phyloP scores from a whole-genome alignment of 2,888 invertebrate genomes.

The Lithophane semibrunnea region DNA sequence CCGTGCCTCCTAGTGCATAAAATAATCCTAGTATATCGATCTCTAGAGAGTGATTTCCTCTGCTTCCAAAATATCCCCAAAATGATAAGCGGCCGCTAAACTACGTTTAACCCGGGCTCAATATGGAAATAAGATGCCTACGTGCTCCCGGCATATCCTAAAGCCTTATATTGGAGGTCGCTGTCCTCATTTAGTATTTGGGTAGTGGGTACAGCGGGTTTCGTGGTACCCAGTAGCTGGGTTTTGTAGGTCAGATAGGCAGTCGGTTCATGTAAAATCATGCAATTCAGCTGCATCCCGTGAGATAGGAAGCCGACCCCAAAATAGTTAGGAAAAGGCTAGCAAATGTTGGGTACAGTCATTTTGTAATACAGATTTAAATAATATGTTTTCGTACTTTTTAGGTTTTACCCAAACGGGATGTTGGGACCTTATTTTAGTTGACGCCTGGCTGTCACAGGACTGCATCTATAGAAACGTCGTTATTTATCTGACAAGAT shows the following conservation, averaged over 20 bases:
- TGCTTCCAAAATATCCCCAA: not conserved
- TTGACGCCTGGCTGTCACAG: not conserved
- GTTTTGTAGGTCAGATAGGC: not conserved
- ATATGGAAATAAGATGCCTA: slow-evolving; percentile 21
- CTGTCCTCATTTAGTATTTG: not conserved
- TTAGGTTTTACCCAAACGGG: not conserved
- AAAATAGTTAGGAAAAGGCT: not conserved
- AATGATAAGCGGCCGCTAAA: slow-evolving; percentile 18
- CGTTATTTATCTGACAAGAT: not conserved
- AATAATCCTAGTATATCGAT: not conserved
- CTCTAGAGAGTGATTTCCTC: slow-evolving; percentile 15
- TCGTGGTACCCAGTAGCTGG: not conserved
- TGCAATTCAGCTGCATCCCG: not conserved
- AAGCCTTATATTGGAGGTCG: not conserved
- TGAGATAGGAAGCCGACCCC: not conserved
- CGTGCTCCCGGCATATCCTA: not conserved
- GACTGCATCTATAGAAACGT: not conserved
- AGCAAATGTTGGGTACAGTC: not conserved
- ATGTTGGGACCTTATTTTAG: too few species aligned
- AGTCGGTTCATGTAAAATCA: not conserved
- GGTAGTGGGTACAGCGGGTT: too few species aligned
- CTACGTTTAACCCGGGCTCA: slow-evolving; percentile 3
- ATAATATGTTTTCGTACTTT: not conserved
- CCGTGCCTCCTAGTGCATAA: not conserved
- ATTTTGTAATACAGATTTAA: not conserved